A percentile compares a stretch with the other conserved stretches of the same genome.
Evolutionary conservation across 2,888 invertebrate genomes (phyloP).

Genomic region (Tenodera sinensis): DNA sequence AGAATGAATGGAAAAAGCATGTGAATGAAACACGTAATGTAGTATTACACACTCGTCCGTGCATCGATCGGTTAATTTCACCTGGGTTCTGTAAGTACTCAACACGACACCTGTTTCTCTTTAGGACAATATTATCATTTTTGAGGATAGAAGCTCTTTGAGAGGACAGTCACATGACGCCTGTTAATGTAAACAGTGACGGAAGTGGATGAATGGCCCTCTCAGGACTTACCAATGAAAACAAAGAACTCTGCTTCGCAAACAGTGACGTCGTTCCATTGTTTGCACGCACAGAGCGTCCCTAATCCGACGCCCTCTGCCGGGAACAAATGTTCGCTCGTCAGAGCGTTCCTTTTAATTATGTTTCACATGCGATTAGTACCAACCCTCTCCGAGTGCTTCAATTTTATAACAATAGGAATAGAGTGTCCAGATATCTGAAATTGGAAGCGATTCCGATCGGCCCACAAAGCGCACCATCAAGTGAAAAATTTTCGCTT

Average conservation of each 20-base stretch:
- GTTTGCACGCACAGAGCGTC: neutral
- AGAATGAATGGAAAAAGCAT: no score
- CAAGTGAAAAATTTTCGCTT: neutral
- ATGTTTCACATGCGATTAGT: neutral
- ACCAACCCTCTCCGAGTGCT: neutral
- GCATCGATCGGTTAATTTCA: no score
- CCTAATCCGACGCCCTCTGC: neutral
- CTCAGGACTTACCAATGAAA: neutral
- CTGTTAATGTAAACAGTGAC: neutral
- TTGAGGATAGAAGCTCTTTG: no score
- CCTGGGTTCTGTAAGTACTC: no score
- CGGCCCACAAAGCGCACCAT: neutral
- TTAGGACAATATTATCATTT: no score
- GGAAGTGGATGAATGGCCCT: neutral
- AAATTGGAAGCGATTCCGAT: neutral
- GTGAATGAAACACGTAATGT: no score
- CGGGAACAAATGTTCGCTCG: neutral
- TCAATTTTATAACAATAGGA: neutral
- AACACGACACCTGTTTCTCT: no score
- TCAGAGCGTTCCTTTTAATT: neutral
- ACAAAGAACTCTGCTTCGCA: neutral
- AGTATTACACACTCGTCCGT: no score
- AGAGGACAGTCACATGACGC: no score
- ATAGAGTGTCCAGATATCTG: neutral
- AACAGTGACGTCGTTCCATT: neutral